Percentiles rank a stretch among this genome's conserved stretches.
phyloP scores from a whole-genome alignment of 2,888 invertebrate species.

The Schizaphis graminum region DNA sequence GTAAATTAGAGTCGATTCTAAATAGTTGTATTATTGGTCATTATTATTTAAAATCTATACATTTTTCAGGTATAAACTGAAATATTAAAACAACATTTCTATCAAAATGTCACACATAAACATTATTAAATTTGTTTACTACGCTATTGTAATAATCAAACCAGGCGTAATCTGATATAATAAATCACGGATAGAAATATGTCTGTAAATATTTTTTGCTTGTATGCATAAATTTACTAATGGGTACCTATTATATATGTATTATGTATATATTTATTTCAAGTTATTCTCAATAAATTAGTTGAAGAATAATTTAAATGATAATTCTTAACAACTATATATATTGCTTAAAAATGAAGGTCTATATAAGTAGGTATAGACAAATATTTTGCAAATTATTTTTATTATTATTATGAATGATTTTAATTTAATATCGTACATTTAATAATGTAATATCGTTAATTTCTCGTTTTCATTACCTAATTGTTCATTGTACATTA shows the following conservation, averaged over 20 bases:
- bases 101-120: background rate
- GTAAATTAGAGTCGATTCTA: background rate
- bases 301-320: background rate
- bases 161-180: conserved; percentile 8
- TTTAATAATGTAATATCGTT: background rate
- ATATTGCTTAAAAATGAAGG: background rate
- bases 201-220: background rate
- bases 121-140: background rate
- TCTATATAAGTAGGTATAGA: background rate
- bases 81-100: background rate
- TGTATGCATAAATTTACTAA: background rate
- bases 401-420: background rate
- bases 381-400: background rate
- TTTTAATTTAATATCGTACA: background rate
- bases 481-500: background rate
- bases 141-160: background rate
- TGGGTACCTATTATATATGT: background rate
- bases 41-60: background rate
- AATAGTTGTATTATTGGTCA: background rate
- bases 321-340: background rate
- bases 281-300: background rate
- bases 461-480: background rate
- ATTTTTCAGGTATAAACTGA: background rate
- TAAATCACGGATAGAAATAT: background rate
- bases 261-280: background rate